phyloP scores from a whole-genome alignment of 2,113 vertebrate genomes.

The Chrysemys picta region DNA sequence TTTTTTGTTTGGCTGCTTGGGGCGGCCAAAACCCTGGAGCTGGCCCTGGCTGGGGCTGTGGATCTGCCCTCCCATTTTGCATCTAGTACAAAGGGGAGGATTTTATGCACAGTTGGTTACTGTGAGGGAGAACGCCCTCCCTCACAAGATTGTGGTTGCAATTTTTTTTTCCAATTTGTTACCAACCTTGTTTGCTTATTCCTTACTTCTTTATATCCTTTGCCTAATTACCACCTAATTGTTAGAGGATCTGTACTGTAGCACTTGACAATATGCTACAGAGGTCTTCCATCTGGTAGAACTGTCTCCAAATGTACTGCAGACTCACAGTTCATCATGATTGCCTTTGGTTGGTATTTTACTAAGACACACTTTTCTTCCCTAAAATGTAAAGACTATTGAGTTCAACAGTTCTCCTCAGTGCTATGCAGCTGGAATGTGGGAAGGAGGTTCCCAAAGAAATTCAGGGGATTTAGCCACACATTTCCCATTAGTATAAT shows the following conservation, averaged over 20 bases:
- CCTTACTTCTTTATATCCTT: slow-evolving; percentile 31
- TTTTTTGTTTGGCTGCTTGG: too few relatives aligned
- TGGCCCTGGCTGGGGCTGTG: fast-evolving
- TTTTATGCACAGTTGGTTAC: not conserved
- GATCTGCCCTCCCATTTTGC: not conserved
- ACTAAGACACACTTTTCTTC: not conserved
- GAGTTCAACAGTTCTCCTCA: not conserved
- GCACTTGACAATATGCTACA: not conserved
- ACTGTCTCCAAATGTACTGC: not conserved
- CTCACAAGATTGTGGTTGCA: not conserved
- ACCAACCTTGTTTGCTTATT: slow-evolving; percentile 1
- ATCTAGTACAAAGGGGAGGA: not conserved
- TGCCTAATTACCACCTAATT: slow-evolving; percentile 33
- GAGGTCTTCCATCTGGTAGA: not conserved
- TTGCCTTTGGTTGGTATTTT: not conserved
- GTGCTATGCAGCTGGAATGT: not conserved
- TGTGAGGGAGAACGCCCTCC: not conserved
- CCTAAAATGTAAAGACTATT: not conserved
- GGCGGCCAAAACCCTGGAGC: too few relatives aligned
- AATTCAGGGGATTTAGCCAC: not conserved
- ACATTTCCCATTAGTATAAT: not conserved
- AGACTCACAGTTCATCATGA: not conserved
- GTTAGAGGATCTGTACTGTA: slow-evolving; percentile 13
- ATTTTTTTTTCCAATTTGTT: slow-evolving; percentile 6
- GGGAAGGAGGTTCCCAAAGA: not conserved